Conservation (phyloP, 2,113 vertebrate species). For the Corvus moneduloides region DNA sequence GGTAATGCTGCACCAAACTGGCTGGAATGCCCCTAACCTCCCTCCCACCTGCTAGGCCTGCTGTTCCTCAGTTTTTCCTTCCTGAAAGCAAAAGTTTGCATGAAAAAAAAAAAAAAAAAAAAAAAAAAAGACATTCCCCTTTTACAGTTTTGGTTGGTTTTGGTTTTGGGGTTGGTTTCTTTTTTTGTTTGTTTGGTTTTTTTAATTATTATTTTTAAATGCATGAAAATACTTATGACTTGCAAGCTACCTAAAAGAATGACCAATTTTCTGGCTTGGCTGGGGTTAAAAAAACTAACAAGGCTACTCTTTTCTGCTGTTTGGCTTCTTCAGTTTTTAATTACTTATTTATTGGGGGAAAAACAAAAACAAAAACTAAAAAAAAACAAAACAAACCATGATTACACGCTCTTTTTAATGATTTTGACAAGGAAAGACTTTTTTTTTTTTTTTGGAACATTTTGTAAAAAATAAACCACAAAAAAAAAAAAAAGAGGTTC, state of each 20-base stretch:
- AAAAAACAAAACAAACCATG: background rate
- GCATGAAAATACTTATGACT: conserved; percentile 93
- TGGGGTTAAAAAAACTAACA: conserved; percentile 89
- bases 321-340: conserved; percentile 86
- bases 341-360: conserved; percentile 73
- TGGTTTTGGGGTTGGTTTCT: conserved; percentile 5
- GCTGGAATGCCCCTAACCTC: conserved; percentile 86
- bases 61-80: conserved; percentile 72
- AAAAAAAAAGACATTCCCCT: conserved; percentile 75
- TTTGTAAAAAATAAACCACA: conserved; percentile 59
- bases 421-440: conserved; percentile 78
- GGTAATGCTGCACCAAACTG: conserved; percentile 97
- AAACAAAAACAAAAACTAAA: background rate
- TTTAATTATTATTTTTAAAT: conserved; percentile 63
- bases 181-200: background rate
- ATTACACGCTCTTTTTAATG: conserved; percentile 81
- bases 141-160: conserved; percentile 70
- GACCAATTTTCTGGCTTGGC: conserved; percentile 88
- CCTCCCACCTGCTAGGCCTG: conserved; percentile 75
- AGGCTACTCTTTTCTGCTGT: conserved; percentile 90
- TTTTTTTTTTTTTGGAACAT: conserved; percentile 52
- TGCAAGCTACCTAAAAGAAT: conserved; percentile 95
- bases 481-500: conserved; percentile 53
- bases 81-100: conserved; percentile 93
- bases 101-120: conserved; percentile 75